Conservation (phyloP, 37 sponge, comb jelly and placozoan species). For the Aplysina aerophoba region DNA sequence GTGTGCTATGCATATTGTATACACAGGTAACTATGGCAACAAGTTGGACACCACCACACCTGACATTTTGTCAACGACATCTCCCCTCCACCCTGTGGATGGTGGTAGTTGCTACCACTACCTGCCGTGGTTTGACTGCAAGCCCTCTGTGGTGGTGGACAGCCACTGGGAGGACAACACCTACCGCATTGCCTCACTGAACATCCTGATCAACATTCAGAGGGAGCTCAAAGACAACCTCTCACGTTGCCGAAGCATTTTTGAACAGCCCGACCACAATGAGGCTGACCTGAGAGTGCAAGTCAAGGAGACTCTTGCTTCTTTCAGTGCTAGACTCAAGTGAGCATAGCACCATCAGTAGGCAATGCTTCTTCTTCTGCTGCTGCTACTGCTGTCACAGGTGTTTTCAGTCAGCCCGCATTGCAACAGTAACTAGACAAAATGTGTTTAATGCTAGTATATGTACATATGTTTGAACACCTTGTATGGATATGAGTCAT, state of each 20-base stretch:
- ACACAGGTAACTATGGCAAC: constrained; percentile 61
- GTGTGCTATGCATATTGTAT: no score
- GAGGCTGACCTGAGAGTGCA: constrained; percentile 47
- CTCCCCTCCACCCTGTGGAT: constrained; percentile 54
- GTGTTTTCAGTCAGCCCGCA: not conserved
- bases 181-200: constrained; percentile 63
- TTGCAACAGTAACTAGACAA: not conserved
- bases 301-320: constrained; percentile 45
- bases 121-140: constrained; percentile 70
- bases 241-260: constrained; percentile 49
- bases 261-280: constrained; percentile 58
- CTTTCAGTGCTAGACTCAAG: constrained; percentile 41
- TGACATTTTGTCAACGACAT: constrained; percentile 59
- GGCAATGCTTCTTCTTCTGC: constrained; percentile 16
- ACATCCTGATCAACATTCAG: constrained; percentile 46
- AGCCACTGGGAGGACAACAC: constrained; percentile 97
- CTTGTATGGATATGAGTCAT: no score
- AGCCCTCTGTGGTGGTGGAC: constrained; percentile 72
- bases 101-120: constrained; percentile 66
- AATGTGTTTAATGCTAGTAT: not conserved
- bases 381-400: no score
- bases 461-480: no score
- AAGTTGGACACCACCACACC: constrained; percentile 46
- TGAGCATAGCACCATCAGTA: constrained; percentile 44
- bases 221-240: constrained; percentile 38